Percentiles rank a stretch among this genome's conserved stretches.
phyloP scores from a whole-genome alignment of 2,797 vertebrate species.

The Vespertilio murinus region DNA sequence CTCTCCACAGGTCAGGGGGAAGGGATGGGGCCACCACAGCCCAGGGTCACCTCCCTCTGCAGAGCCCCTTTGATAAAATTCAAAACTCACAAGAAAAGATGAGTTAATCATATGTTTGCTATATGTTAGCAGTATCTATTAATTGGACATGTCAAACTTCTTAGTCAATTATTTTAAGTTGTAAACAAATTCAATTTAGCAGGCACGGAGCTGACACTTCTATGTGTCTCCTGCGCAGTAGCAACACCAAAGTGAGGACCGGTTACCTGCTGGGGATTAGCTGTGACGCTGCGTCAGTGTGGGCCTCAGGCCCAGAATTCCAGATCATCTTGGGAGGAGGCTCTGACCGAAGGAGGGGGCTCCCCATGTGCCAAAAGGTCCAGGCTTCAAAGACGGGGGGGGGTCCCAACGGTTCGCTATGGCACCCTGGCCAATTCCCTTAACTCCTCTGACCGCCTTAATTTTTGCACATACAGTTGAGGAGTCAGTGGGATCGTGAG shows the following conservation, averaged over 20 bases:
- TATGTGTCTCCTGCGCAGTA: accelerated
- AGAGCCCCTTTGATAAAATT: neutral
- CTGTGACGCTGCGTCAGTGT: accelerated
- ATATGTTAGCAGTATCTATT: neutral
- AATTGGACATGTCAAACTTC: neutral
- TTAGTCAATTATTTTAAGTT: neutral
- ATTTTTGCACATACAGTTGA: neutral
- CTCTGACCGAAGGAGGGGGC: neutral
- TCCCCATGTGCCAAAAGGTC: neutral
- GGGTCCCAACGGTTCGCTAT: neutral
- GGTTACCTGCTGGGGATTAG: neutral
- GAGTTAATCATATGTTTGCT: neutral
- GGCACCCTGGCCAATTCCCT: neutral
- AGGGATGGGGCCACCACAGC: neutral
- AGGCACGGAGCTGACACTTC: neutral
- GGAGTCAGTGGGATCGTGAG: neutral
- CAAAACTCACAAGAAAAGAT: neutral
- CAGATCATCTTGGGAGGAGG: neutral
- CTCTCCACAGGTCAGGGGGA: accelerated
- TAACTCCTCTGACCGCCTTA: neutral
- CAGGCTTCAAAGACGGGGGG: neutral
- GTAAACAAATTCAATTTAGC: neutral
- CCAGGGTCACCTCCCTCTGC: neutral
- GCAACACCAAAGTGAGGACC: neutral
- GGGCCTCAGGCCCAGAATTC: neutral